Base-by-base conservation (phyloP, 1,140 invertebrate species). In the Gryllus bimaculatus region DNA sequence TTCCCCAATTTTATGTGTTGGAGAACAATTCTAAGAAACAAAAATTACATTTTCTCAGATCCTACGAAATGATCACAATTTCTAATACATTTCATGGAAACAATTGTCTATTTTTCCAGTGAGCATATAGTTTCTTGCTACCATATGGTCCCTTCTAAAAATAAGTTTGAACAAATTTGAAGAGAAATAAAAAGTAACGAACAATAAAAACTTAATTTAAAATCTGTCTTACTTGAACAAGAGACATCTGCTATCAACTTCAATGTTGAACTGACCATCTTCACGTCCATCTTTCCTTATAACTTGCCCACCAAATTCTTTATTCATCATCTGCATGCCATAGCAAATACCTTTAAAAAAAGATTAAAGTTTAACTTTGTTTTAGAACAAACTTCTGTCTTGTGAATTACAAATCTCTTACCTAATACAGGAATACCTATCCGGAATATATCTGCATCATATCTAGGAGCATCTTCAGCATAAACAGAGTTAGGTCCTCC, bases 241-340 rank as follows among this genome's bases (percentile, higher is more conserved):
- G 39, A 94, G 91, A 86, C 94, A 97, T 80, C 93, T 92, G 77
- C 91, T 91, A 86, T 98, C 95, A 48, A 99, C 90, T 85, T 96
- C 93, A 81, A 99, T 92, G 75, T 90, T 89, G 84, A 93, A 96
- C 85, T 98, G 96, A 47, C 98, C 98, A 89, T 99, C 98, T 88
- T 99, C 98, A 82, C 98, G 88, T 7, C 90, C 89, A 80, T 95
- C 93, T 85, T 96, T 97, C 82, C 92, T 90, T 12, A 92, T 87
- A 73, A 99, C 95, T 8, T 92, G 93, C n/a, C 98, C 98, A 12
- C 95, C 96, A 86, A 98, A 98, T 86, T 98, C 95, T 87, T 98
- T 98, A 86, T 99, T 99, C 87, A 99, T 92, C 93, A 99, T 94
- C 89, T 99, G 98, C 93, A 99, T 97, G 74, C 98, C 98, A 89